Base-by-base conservation (phyloP, 2,888 invertebrate genomes). In the Macropis europaea region DNA sequence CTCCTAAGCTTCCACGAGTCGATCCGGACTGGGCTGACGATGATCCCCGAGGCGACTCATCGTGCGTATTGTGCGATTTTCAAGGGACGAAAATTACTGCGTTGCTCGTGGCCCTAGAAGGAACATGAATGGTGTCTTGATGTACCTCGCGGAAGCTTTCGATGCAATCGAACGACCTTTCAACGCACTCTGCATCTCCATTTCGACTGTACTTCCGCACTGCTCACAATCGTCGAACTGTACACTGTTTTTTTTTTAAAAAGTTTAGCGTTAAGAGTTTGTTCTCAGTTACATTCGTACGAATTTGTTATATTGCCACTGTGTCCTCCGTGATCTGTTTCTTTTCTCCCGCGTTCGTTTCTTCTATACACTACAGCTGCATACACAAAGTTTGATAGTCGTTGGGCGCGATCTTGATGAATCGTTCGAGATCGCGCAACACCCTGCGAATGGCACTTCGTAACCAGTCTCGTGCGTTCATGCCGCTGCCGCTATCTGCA, bases 401-500 rank as follows among this genome's bases (percentile, higher is more conserved):
- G 60, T 50, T 48, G 24, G 52, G 17, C 63, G 73, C 74, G 74
- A 68, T 56, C 74, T 60, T 63, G 64, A 69, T 42, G 57, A 45
- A 80, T 64, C 64, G 60, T 59, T 76, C 66, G 47, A 61, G 71
- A 71, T 78, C 76, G 75, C 79, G 73, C 79, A 77, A 79, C 73
- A 81, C 75, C 79, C 71, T 77, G 76, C 78, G 72, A 77, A 77
- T 79, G 79, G 76, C 76, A 78, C 79, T 85, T 78, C 63, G 75
- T 76, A 83, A 78, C 77, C 80, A 79, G 71, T 77, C 74, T 76
- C 80, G 80, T 67, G 68, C 53, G 79, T 73, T 86, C 84, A 86
- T 85, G 82, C 81, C 77, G 85, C 77, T 73, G 81, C 81, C 69
- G 79, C 68, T 82, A 87, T 87, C 88, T 88, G 88, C n/a, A 88